Base-by-base conservation (phyloP, 2,113 vertebrate genomes). In the Syngnathus floridae region DNA sequence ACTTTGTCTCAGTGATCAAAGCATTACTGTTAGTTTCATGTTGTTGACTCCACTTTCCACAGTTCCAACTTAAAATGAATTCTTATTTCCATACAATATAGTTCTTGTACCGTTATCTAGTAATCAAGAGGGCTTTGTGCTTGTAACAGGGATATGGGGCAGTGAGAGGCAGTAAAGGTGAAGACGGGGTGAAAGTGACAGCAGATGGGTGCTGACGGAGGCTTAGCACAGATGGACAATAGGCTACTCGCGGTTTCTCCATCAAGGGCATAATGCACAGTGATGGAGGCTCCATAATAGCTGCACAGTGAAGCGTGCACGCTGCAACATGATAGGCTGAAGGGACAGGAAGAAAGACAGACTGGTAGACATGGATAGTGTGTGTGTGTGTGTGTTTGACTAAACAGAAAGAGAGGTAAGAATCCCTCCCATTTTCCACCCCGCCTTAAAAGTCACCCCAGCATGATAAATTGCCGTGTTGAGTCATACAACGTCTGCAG, bases 141-240 rank as follows among this genome's bases (percentile, higher is more conserved):
- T 41, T 79, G 84, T 86, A 83, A 84, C 46, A 16, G 52, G 57
- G 59, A 79, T 81, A 78, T 75, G 72, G 66, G 72, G 69, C 21
- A 62, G 57, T 80, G 76, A 81, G 63, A 81, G 78, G 81, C 65
- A 9, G 67, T 1, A 46, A 74, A 74, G 83, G 79, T 83, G 63
- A 84, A 59, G 16, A 8, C 1, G 49, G 46, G 84, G 82, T 86
- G 78, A 83, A 70, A 70, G 73, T 64, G 51, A 77, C 62, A 74
- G 65, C 79, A 85, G 84, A 82, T 75, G 81, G 78, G 59, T 70
- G 71, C 67, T 81, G 71, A 73, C 31, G 69, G 75, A 76, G 26
- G 72, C 62, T 60, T 51, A 65, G 69, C 36, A 57, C 79, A 75
- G 73, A 72, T 66, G 66, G 74, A 78, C 60, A 70, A 67, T 74